phyloP scores from a whole-genome alignment of 2,888 invertebrate genomes.

The Athetis lepigone region DNA sequence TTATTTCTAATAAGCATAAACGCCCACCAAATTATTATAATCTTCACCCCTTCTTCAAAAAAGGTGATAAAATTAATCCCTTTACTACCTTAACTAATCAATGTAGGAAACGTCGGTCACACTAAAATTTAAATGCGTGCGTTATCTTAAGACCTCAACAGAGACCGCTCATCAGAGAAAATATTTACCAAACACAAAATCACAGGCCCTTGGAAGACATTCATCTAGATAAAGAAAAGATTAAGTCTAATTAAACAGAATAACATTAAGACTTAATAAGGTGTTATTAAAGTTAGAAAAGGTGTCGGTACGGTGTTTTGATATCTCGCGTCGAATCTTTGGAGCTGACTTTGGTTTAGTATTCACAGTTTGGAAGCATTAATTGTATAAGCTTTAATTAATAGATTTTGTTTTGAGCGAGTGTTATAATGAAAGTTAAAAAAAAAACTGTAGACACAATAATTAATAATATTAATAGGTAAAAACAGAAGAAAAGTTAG shows the following conservation, averaged over 20 bases:
- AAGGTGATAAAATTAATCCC: conserved; percentile 65
- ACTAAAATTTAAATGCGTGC: conserved; percentile 73
- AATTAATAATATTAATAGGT: too few relatives aligned
- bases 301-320: conserved; percentile 47
- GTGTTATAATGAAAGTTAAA: background rate
- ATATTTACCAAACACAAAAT: conserved; percentile 87
- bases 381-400: conserved; percentile 40
- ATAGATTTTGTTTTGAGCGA: conserved; percentile 9
- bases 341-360: conserved; percentile 10
- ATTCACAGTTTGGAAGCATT: conserved; percentile 28
- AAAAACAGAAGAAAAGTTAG: too few relatives aligned
- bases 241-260: conserved; percentile 84
- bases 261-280: conserved; percentile 76
- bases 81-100: conserved; percentile 65
- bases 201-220: conserved; percentile 76
- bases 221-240: conserved; percentile 80
- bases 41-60: background rate
- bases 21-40: conserved; percentile 61
- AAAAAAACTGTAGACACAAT: too few relatives aligned
- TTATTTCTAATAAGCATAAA: conserved; percentile 64
- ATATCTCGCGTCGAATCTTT: conserved; percentile 54
- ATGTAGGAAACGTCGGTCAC: conserved; percentile 67
- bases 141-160: conserved; percentile 73
- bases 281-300: conserved; percentile 69
- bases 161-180: conserved; percentile 80